Conservation (phyloP, 1,140 invertebrate species). For the Riptortus pedestris region DNA sequence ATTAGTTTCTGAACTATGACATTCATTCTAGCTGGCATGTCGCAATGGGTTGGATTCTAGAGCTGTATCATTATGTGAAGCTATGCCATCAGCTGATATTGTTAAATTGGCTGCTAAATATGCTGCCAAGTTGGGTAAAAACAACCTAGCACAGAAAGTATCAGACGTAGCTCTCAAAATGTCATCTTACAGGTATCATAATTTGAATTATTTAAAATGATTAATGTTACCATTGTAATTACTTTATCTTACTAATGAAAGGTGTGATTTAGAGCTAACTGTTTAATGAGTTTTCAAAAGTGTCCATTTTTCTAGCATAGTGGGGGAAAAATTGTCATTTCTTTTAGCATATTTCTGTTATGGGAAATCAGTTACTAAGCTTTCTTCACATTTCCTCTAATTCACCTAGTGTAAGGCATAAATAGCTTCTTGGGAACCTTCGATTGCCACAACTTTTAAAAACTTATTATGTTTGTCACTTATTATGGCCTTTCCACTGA, state of each 20-base stretch:
- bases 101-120: constrained; percentile 79
- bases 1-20: no score
- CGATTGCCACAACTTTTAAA: no score
- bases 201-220: constrained; percentile 15
- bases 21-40: constrained; percentile 73
- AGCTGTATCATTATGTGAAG: constrained; percentile 73
- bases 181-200: background rate
- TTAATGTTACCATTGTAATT: constrained; percentile 15
- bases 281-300: background rate
- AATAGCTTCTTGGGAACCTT: no score
- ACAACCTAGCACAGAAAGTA: constrained; percentile 66
- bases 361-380: no score
- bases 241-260: background rate
- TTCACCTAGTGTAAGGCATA: no score
- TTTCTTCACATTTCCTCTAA: no score
- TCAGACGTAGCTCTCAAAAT: constrained; percentile 37
- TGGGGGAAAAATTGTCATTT: no score
- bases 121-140: constrained; percentile 60
- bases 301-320: no score
- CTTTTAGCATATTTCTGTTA: no score
- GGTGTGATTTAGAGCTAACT: background rate
- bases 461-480: background rate
- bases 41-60: constrained; percentile 71
- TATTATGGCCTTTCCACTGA: background rate
- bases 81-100: constrained; percentile 64